Conservation (phyloP, 1,140 invertebrate species). For the Drosophila baimaii region DNA sequence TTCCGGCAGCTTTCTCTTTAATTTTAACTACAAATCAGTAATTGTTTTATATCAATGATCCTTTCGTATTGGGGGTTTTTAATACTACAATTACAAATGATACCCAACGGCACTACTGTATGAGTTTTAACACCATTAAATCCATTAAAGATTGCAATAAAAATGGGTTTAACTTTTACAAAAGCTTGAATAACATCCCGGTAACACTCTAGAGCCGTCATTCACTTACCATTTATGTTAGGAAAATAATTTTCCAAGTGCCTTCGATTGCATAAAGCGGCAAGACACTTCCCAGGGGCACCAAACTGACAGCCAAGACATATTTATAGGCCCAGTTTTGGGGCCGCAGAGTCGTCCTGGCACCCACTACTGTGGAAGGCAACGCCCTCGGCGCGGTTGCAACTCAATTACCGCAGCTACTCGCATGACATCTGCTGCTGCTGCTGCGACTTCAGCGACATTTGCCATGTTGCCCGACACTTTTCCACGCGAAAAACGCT, state of each 20-base stretch:
- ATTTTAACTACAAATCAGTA: not conserved
- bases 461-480: constrained; percentile 32
- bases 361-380: constrained; percentile 20
- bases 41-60: not conserved
- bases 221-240: constrained; percentile 5
- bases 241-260: constrained; percentile 5
- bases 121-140: not conserved
- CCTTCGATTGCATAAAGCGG: constrained; percentile 30
- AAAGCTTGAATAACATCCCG: constrained; percentile 1
- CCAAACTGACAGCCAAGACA: constrained; percentile 37
- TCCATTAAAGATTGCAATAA: not conserved
- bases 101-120: not conserved
- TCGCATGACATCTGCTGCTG: constrained; percentile 32
- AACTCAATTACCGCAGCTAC: constrained; percentile 50
- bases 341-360: constrained; percentile 17
- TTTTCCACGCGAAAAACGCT: constrained; percentile 34
- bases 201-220: not conserved
- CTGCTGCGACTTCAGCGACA: constrained; percentile 10
- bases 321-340: constrained; percentile 50
- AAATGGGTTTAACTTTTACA: constrained; percentile 5
- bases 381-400: constrained; percentile 43
- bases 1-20: not conserved
- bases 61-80: not conserved
- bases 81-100: too few species aligned
- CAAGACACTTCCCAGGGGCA: constrained; percentile 32